A percentile compares a stretch with the other conserved stretches of the same genome.
Evolutionary conservation across 2,797 vertebrate species (phyloP).

Genomic region (Cuniculus paca): DNA sequence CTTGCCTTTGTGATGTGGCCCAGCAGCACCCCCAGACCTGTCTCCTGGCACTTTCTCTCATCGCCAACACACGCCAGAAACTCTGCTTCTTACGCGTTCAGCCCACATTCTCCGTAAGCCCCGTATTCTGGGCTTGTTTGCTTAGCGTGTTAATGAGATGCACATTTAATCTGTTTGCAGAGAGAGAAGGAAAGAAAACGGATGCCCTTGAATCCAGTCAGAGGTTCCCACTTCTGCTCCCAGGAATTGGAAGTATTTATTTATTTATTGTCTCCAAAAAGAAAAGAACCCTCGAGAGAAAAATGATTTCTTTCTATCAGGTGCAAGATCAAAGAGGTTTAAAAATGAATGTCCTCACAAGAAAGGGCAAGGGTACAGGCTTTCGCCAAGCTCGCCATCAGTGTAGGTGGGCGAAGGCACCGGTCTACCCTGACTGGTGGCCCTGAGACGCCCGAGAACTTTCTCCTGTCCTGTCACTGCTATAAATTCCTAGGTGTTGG

Average conservation of each 20-base stretch:
- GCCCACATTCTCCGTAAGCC: not conserved
- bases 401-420: rapidly evolving
- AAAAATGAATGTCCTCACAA: not conserved
- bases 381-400: not conserved
- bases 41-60: not conserved
- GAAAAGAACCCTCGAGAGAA: not conserved
- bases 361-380: not conserved
- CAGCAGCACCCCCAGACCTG: not conserved
- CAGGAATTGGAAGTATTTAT: not conserved
- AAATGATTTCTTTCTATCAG: not conserved
- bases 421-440: not conserved
- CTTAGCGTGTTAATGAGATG: not conserved
- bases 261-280: not conserved
- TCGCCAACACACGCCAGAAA: not conserved
- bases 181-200: not conserved
- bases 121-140: not conserved
- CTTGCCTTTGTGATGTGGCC: too few relatives aligned
- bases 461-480: not conserved
- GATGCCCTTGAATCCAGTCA: not conserved
- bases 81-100: not conserved
- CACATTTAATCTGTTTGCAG: not conserved
- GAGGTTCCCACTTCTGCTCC: constrained; percentile 4
- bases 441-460: not conserved
- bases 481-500: not conserved
- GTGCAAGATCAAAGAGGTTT: not conserved